A percentile compares a stretch with the other conserved stretches of the same genome.
Evolutionary conservation across 2,888 invertebrate species (phyloP).

Genomic region (Kryphioiulus occultus): DNA sequence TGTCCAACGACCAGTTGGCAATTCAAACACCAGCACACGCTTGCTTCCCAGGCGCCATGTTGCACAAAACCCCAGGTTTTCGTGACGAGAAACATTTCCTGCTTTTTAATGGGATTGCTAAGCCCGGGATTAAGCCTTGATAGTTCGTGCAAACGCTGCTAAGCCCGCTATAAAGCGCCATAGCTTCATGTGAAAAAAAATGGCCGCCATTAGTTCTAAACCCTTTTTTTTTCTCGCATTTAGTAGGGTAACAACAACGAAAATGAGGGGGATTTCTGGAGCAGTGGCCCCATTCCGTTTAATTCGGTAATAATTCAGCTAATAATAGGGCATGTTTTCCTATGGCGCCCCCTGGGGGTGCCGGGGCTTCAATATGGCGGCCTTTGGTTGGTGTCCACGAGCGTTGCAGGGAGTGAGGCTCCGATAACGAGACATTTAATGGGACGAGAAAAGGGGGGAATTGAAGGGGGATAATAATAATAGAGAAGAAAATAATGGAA

Average conservation of each 20-base stretch:
- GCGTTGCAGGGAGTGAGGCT: background rate
- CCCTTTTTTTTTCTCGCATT: background rate
- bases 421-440: background rate
- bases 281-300: background rate
- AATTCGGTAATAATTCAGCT: background rate
- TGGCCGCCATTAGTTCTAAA: background rate
- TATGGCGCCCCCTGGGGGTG: background rate
- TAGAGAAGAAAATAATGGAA: constrained; percentile 1
- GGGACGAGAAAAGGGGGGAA: background rate
- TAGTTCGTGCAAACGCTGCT: background rate
- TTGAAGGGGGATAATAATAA: background rate
- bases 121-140: background rate
- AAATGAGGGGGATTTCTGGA: background rate
- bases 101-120: background rate
- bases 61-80: background rate
- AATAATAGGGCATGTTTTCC: background rate
- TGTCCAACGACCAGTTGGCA: background rate
- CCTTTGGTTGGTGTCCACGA: background rate
- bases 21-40: background rate
- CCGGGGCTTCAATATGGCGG: background rate
- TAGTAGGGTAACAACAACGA: background rate
- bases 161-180: background rate
- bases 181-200: background rate
- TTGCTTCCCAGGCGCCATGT: background rate
- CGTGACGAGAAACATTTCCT: background rate